phyloP scores from a whole-genome alignment of 2,888 invertebrate genomes.

The Esperia sulphurella region DNA sequence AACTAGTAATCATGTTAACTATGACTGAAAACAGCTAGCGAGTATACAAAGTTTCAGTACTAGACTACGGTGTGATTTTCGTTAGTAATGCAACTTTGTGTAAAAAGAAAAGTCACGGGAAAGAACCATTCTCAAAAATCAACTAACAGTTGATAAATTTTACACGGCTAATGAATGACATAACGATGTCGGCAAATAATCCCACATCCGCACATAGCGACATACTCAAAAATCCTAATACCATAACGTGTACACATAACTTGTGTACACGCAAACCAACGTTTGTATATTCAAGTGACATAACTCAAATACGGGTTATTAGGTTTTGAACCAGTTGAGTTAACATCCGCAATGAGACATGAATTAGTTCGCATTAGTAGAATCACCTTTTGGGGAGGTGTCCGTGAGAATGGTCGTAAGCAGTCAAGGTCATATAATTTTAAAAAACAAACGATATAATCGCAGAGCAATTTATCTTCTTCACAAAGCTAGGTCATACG shows the following conservation, averaged over 20 bases:
- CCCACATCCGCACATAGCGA: conserved; percentile 48
- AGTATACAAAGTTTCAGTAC: too few relatives aligned
- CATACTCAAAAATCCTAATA: conserved; percentile 46
- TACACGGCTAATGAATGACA: conserved; percentile 37
- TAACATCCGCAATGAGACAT: conserved; percentile 42
- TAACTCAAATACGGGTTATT: conserved; percentile 62
- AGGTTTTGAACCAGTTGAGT: conserved; percentile 35
- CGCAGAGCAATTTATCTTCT: too few relatives aligned
- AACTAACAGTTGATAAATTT: conserved; percentile 13
- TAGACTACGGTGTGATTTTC: too few relatives aligned
- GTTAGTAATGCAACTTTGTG: too few relatives aligned
- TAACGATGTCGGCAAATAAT: conserved; percentile 31
- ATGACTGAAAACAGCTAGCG: too few relatives aligned
- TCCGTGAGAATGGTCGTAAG: neutral
- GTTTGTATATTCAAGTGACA: conserved; percentile 51
- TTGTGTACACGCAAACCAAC: conserved; percentile 41
- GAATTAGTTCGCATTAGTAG: neutral
- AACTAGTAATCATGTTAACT: too few relatives aligned
- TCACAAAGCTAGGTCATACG: too few relatives aligned
- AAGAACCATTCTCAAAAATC: neutral
- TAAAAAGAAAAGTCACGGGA: neutral
- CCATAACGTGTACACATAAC: conserved; percentile 32
- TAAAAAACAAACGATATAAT: too few relatives aligned
- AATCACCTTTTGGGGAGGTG: neutral
- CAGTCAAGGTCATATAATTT: too few relatives aligned